Percentiles rank a stretch among this genome's conserved stretches.
Evolutionary conservation across 2,888 invertebrate genomes (phyloP).

Genomic region (Troglohyphantes excavatus): DNA sequence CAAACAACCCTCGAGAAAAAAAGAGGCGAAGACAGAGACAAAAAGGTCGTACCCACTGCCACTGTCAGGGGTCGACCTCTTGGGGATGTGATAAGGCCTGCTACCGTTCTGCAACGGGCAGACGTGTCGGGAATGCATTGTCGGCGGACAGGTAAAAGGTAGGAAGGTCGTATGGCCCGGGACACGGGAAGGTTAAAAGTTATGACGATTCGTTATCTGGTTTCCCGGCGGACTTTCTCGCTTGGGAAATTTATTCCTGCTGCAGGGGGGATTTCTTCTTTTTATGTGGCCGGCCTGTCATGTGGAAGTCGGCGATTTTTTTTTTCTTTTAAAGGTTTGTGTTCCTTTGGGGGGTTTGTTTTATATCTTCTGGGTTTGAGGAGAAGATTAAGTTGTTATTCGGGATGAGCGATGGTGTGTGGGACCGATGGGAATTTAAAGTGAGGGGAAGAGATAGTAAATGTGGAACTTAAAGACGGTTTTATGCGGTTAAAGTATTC

Average conservation of each 20-base stretch:
- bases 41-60: constrained; percentile 15
- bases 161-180: neutral
- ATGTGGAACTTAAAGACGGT: no score
- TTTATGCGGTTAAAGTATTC: no score
- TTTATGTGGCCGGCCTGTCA: constrained; percentile 30
- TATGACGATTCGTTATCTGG: constrained; percentile 65
- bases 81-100: neutral
- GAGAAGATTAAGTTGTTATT: constrained; percentile 65
- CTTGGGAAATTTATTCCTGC: constrained; percentile 63
- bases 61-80: constrained; percentile 25
- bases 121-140: constrained; percentile 53
- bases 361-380: constrained; percentile 8
- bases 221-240: constrained; percentile 49
- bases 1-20: constrained; percentile 2
- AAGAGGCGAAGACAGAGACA: constrained; percentile 34
- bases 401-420: constrained; percentile 33
- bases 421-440: constrained; percentile 17
- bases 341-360: constrained; percentile 13
- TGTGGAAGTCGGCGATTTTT: constrained; percentile 24
- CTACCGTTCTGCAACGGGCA: constrained; percentile 43
- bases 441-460: neutral
- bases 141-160: neutral
- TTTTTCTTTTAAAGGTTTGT: no score
- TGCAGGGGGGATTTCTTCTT: constrained; percentile 1
- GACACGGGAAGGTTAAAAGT: constrained; percentile 72